Evolutionary conservation across 2,113 vertebrate species (phyloP).

Genomic region (Irena cyanogastra): DNA sequence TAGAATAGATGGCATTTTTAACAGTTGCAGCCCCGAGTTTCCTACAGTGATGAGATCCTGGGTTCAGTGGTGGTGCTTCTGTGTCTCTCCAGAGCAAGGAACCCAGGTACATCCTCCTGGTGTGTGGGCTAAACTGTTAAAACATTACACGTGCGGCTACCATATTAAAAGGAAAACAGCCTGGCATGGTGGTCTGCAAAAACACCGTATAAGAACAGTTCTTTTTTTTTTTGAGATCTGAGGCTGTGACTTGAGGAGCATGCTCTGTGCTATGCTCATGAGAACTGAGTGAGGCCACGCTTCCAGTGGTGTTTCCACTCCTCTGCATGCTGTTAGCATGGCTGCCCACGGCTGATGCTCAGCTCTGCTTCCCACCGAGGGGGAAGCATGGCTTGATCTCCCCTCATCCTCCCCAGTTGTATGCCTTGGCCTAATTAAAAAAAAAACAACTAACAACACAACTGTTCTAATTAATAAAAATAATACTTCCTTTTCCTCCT

Average conservation of each 20-base stretch:
- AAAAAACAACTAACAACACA: background rate
- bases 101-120: fast-evolving
- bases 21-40: background rate
- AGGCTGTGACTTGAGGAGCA: background rate
- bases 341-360: background rate
- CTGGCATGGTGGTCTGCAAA: background rate
- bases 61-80: background rate
- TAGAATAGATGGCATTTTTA: background rate
- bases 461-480: background rate
- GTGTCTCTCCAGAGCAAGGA: fast-evolving
- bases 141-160: background rate
- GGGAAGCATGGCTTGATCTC: background rate
- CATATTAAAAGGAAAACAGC: fast-evolving
- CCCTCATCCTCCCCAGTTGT: background rate
- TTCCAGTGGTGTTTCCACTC: background rate
- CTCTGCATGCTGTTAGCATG: background rate
- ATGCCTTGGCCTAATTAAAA: background rate
- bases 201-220: fast-evolving
- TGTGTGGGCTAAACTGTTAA: background rate
- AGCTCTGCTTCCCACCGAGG: fast-evolving
- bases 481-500: background rate
- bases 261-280: background rate
- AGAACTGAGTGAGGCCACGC: fast-evolving
- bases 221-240: background rate
- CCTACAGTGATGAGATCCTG: background rate